These are phyloP conservation scores for Apoda limacodes DNA, from an alignment of 2,888 invertebrate species.

Conservation along the genomic window DNA sequence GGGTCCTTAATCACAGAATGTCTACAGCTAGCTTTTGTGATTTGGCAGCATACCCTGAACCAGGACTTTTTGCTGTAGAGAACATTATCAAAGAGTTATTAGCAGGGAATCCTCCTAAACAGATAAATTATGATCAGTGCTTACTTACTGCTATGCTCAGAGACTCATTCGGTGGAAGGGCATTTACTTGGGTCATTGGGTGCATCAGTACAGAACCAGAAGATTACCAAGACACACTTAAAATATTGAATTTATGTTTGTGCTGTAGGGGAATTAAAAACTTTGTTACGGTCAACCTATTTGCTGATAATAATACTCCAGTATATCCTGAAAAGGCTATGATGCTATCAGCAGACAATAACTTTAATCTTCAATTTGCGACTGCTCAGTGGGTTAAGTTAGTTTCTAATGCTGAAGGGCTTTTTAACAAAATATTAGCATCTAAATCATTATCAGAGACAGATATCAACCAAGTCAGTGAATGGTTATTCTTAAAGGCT, in stretches of 20 bases:
- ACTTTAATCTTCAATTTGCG: constrained; percentile 84
- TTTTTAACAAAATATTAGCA: constrained; percentile 81
- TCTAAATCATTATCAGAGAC: constrained; percentile 77
- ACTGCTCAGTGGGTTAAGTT: constrained; percentile 85
- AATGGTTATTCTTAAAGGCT: constrained; percentile 87
- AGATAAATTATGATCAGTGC: constrained; percentile 73
- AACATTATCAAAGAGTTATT: constrained; percentile 71
- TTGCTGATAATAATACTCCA: constrained; percentile 73
- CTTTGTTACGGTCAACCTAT: constrained; percentile 78
- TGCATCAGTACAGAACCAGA: constrained; percentile 78
- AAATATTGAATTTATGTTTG: constrained; percentile 75
- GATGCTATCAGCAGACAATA: constrained; percentile 39
- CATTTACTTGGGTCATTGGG: constrained; percentile 78
- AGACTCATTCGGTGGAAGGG: constrained; percentile 82
- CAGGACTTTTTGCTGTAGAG: constrained; percentile 75
- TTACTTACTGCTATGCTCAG: constrained; percentile 76
- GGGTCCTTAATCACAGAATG: constrained; percentile 75
- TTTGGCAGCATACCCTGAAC: constrained; percentile 71
- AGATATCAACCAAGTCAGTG: constrained; percentile 79
- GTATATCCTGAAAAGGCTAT: constrained; percentile 52
- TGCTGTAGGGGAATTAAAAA: constrained; percentile 77
- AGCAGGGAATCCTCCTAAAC: constrained; percentile 66
- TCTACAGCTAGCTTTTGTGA: constrained; percentile 83
- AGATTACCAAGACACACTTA: constrained; percentile 76
- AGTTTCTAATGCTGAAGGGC: constrained; percentile 85